phyloP scores from a whole-genome alignment of 2,888 invertebrate genomes.

The Hofmannophila pseudospretella region DNA sequence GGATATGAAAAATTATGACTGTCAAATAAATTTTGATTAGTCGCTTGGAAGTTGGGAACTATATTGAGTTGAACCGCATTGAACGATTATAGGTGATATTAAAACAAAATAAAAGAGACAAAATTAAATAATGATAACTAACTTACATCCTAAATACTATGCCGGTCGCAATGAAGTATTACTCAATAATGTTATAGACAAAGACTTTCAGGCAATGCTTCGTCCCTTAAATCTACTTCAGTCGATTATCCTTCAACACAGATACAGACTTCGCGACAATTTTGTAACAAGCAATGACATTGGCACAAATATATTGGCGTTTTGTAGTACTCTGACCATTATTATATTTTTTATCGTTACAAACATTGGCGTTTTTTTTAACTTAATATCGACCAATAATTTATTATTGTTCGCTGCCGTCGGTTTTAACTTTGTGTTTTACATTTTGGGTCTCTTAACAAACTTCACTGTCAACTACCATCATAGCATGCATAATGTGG shows the following conservation, averaged over 20 bases:
- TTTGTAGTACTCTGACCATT: too few relatives aligned
- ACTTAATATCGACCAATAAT: neutral
- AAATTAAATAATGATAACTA: too few relatives aligned
- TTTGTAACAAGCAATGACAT: neutral
- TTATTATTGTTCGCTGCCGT: neutral
- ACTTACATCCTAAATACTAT: too few relatives aligned
- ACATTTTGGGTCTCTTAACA: neutral
- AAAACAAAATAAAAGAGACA: too few relatives aligned
- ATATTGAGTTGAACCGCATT: too few relatives aligned
- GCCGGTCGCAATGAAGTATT: neutral
- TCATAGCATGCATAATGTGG: neutral
- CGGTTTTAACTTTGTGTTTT: neutral
- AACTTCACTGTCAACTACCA: neutral
- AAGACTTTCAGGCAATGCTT: neutral
- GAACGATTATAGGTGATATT: too few relatives aligned
- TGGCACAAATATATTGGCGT: neutral
- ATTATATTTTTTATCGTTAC: neutral
- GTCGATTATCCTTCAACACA: neutral
- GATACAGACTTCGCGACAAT: slow-evolving; percentile 1
- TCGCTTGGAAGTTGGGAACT: too few relatives aligned
- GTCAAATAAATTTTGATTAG: too few relatives aligned
- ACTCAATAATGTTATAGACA: neutral
- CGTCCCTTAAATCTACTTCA: neutral
- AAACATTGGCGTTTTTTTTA: neutral
- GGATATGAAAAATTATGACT: too few relatives aligned